Evolutionary conservation across 2,888 invertebrate species (phyloP).

Genomic region (Pristionchus arcanus): DNA sequence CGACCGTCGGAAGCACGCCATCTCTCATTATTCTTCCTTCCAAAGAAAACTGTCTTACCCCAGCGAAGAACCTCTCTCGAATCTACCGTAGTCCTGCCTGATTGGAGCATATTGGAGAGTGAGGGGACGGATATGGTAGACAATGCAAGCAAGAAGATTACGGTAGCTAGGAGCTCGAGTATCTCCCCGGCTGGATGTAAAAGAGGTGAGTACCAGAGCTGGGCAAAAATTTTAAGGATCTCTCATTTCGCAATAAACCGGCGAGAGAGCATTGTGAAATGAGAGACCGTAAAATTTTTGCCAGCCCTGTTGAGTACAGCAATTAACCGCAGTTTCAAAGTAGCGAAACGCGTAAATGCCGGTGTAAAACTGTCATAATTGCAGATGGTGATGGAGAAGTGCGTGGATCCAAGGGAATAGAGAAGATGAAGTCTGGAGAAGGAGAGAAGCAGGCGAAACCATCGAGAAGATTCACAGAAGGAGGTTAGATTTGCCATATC

Average conservation of each 20-base stretch:
- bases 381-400: background rate
- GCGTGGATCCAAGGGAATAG: background rate
- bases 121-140: background rate
- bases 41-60: background rate
- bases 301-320: background rate
- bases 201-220: background rate
- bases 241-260: too few species aligned
- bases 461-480: background rate
- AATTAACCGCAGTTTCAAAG: too few species aligned
- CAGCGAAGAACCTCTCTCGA: background rate
- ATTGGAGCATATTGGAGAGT: background rate
- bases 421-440: background rate
- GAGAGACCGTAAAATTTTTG: too few species aligned
- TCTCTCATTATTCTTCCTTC: background rate
- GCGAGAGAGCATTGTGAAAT: too few species aligned
- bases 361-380: background rate
- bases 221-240: too few species aligned
- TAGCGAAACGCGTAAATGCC: background rate
- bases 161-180: background rate
- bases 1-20: background rate
- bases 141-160: background rate
- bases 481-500: background rate
- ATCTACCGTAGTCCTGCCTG: background rate
- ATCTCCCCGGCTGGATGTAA: background rate
- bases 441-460: background rate